Conservation (phyloP, 2,113 vertebrate genomes). For the Onychostruthus taczanowskii region DNA sequence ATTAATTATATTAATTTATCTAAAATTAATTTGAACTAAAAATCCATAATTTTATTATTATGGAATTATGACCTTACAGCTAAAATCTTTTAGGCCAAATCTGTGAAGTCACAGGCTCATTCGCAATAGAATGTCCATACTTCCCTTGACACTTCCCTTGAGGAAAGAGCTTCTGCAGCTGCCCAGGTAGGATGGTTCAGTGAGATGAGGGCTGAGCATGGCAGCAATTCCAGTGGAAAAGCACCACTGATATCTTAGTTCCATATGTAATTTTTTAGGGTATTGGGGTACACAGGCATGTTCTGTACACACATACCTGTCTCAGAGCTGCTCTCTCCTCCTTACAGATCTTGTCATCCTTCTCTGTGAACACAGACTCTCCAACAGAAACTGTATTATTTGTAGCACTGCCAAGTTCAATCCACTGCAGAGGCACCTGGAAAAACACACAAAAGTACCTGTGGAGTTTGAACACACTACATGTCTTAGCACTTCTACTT, state of each 20-base stretch:
- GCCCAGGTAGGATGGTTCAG: background rate
- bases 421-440: background rate
- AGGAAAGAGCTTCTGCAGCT: background rate
- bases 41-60: background rate
- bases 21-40: background rate
- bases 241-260: background rate
- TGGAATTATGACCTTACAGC: background rate
- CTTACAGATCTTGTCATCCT: background rate
- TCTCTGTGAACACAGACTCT: background rate
- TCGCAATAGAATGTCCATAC: background rate
- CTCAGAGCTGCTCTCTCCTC: background rate
- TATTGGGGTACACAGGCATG: background rate
- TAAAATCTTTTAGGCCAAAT: background rate
- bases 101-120: background rate
- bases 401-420: background rate
- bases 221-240: background rate
- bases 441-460: background rate
- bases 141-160: background rate
- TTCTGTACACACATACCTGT: background rate
- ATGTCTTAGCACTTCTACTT: background rate
- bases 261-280: background rate
- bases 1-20: background rate
- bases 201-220: background rate
- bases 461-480: background rate
- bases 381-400: fast-evolving